phyloP scores from a whole-genome alignment of 2,113 vertebrate genomes.

The Delphinus delphis region DNA sequence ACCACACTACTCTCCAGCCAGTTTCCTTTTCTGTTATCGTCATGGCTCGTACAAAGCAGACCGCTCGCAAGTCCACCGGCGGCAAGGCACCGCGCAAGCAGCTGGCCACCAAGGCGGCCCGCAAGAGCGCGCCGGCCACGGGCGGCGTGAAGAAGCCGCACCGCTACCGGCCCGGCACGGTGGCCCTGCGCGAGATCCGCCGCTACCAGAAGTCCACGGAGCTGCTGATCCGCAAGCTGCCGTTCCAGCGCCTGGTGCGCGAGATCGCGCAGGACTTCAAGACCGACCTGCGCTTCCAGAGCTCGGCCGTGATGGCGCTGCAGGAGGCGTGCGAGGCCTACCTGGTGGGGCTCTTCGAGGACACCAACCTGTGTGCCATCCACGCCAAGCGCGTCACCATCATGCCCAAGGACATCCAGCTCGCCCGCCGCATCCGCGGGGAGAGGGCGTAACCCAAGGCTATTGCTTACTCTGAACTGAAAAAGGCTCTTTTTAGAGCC shows the following conservation, averaged over 20 bases:
- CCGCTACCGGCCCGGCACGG: too few species aligned
- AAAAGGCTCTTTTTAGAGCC: too few species aligned
- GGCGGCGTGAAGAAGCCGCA: neutral
- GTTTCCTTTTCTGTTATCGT: fast-evolving
- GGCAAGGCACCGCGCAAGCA: constrained; percentile 48
- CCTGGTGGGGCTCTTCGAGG: neutral
- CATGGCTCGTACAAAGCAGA: constrained; percentile 83
- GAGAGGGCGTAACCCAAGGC: neutral
- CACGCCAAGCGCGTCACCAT: neutral
- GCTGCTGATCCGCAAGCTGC: too few species aligned
- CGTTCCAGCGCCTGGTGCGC: too few species aligned
- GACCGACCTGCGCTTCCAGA: too few species aligned
- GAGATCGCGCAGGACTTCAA: too few species aligned
- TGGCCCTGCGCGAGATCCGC: too few species aligned
- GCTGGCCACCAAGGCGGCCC: neutral
- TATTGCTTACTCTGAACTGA: too few species aligned
- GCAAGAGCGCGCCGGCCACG: neutral
- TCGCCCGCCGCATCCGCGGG: fast-evolving
- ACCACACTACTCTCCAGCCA: fast-evolving
- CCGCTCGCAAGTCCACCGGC: constrained; percentile 82
- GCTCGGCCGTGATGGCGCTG: too few species aligned
- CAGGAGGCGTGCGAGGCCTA: neutral
- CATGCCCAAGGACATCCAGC: neutral
- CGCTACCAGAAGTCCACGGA: too few species aligned
- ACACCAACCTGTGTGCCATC: neutral